Base-by-base conservation (phyloP, 2,797 vertebrate species). In the Thunnus albacares region DNA sequence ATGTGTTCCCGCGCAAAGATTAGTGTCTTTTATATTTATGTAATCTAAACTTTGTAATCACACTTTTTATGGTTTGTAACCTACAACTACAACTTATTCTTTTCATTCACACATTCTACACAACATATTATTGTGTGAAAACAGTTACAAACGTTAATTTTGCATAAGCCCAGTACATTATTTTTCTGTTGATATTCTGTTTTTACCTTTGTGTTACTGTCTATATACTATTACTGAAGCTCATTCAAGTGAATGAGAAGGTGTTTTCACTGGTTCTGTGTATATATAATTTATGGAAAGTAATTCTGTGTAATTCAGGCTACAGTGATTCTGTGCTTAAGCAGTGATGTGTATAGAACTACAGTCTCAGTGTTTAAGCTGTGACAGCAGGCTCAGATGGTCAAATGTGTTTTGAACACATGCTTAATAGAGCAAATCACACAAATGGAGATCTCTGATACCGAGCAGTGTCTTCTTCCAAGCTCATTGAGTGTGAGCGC, bases 401-500 rank as follows among this genome's bases (percentile, higher is more conserved):
- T 15, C 52, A 70, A 15, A 65, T 51, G 5, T 53, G 17, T 53
- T 13, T 28, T 58, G 18, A 43, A 2, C 59, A n/a, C 18, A 33
- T 2, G 15, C 18, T 38, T 18, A 49, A 7, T 4, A 7, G 20
- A 66, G 43, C 11, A 0, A 35, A 15, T 41, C 33, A 38, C n/a
- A 47, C 3, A 45, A 8, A 26, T 11, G 28, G 22, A 68, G 33
- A 56, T 49, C 28, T 9, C 7, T 38, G 20, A 58, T 0, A 6
- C 4, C 13, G 14, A 9, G 1, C 24, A 0, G 1, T 0, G 3
- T 4, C 15, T 30, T 24, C 11, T 1, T 41, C 10, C 0, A 4
- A n/a, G 12, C 72, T 71, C n/a, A 77, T 49, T 80, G 62, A 30
- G 13, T 69, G 22, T 80, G 12, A 90, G 87, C 77, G 85, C 89